Base-by-base conservation (phyloP, 2,113 vertebrate genomes). In the Campylomormyrus tamandua region DNA sequence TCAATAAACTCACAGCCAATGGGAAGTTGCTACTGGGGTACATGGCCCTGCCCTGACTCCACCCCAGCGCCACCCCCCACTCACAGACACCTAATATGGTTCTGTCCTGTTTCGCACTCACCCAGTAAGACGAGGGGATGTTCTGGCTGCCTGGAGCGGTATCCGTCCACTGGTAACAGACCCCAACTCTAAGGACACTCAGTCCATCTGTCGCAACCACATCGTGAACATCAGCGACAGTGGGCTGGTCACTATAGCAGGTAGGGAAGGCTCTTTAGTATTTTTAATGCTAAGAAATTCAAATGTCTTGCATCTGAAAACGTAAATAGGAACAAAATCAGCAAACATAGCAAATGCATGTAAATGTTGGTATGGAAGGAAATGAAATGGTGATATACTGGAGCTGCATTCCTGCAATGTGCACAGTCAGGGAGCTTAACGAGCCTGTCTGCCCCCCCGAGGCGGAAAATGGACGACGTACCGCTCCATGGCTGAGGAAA, bases 391-490 rank as follows among this genome's bases (percentile, higher is more conserved):
- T 53, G 45, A 87, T 49, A 19, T 17, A 52, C 9, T 50, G n/a
- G 1, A 31, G 46, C 46, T 53, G 27, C 35, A 27, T 15, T 86
- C 13, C 27, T 42, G 31, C 11, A 19, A 42, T 48, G 52, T 53
- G 10, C 5, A 52, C 10, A 46, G 45, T 88, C 42, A 13, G 58
- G 19, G 24, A 11, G 87, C 0, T 0, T 74, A 48, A n/a, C 39
- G 2, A 89, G 31, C 24, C 56, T 17, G 21, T 89, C 39, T 5
- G 66, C 45, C 35, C 35, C 92, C 91, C 1, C 91, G 11, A 99
- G 98, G 98, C 80, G 98, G 98, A 31, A 99, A 99, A 94, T 99
- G 98, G 98, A 99, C 98, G 0, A 99, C 98, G 0, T 99, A 99
- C 91, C 97, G 98, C 1, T 94, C 98, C 46, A 99, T 99, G 98